phyloP scores from a whole-genome alignment of 2,888 invertebrate species.

The Thera britannica region DNA sequence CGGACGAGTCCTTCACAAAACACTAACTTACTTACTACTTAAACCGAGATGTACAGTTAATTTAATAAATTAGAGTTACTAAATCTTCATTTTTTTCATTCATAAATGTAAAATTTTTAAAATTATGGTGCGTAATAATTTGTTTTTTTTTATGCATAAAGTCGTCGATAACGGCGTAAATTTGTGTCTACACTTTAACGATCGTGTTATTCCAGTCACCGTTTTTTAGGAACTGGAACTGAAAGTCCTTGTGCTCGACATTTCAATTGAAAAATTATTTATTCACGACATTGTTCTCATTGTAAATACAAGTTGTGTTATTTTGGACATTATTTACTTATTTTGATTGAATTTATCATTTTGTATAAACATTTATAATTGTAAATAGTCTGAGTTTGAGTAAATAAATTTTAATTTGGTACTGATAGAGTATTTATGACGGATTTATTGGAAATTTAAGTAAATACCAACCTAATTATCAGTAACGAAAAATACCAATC shows the following conservation, averaged over 20 bases:
- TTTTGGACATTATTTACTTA: constrained; percentile 15
- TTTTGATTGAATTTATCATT: constrained; percentile 21
- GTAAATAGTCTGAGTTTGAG: constrained; percentile 44
- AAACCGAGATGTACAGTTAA: no score
- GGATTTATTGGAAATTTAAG: neutral
- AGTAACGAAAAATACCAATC: no score
- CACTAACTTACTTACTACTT: no score
- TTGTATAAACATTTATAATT: constrained; percentile 12
- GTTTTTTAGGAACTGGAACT: neutral
- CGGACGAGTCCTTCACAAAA: no score
- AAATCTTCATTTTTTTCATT: no score
- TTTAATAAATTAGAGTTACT: no score
- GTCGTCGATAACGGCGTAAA: no score
- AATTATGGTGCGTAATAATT: no score
- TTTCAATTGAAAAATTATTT: constrained; percentile 20
- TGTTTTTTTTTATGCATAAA: no score
- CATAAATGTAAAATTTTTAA: no score
- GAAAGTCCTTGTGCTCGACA: neutral
- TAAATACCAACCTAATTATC: neutral
- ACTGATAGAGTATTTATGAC: neutral
- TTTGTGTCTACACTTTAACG: neutral
- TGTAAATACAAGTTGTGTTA: constrained; percentile 14
- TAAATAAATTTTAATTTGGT: constrained; percentile 8
- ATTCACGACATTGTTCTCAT: constrained; percentile 10
- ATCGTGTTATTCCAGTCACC: neutral